Percentiles rank a stretch among this genome's conserved stretches.
These are phyloP conservation scores for Camptogramma bilineatum DNA, from an alignment of 2,888 invertebrate species.

Conservation along the genomic window DNA sequence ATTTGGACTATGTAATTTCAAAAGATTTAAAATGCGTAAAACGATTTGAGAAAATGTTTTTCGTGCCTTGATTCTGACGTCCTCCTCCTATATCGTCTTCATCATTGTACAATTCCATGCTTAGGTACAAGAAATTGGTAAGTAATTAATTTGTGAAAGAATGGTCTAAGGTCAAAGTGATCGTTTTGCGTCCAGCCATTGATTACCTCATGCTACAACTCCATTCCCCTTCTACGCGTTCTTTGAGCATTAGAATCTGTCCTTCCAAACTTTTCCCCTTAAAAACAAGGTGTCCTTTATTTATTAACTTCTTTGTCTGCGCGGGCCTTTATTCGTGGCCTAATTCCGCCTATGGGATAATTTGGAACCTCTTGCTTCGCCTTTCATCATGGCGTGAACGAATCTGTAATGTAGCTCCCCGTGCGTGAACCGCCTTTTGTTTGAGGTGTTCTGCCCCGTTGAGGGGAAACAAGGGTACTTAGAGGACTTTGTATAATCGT, in stretches of 20 bases:
- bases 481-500: no score
- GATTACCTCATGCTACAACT: neutral
- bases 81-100: no score
- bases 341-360: constrained; percentile 7
- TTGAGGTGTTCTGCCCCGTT: neutral
- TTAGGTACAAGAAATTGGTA: neutral
- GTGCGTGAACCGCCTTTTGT: neutral
- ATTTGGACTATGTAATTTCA: no score
- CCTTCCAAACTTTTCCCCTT: constrained; percentile 18
- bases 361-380: neutral
- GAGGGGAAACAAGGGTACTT: neutral
- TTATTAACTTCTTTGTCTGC: constrained; percentile 14
- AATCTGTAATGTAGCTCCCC: neutral
- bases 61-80: no score
- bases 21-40: no score
- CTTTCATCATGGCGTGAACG: neutral
- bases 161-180: neutral
- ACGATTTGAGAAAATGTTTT: no score
- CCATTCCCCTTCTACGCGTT: constrained; percentile 1
- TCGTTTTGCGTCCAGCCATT: neutral
- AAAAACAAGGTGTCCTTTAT: constrained; percentile 19
- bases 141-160: neutral
- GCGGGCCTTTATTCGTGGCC: constrained; percentile 2
- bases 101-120: no score
- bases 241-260: constrained; percentile 11